Evolutionary conservation across 2,888 invertebrate genomes (phyloP).

Genomic region (Lomographa bimaculata): DNA sequence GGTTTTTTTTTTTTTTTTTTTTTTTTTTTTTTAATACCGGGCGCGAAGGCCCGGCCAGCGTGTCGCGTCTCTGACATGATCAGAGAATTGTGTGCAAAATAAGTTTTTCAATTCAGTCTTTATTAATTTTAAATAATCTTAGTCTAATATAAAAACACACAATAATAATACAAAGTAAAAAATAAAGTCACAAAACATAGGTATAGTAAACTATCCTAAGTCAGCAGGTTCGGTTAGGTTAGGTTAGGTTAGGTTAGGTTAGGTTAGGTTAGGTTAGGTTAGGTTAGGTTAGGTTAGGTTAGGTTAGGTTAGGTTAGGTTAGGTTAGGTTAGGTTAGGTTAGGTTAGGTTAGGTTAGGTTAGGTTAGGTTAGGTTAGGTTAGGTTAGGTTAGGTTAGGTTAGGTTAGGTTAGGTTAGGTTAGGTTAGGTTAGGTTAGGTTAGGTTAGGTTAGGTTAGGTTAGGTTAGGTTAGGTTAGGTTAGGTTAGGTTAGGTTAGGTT

Average conservation of each 20-base stretch:
- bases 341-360: slow-evolving; percentile 4
- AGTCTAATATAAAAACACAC: no score
- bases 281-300: slow-evolving; percentile 5
- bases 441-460: slow-evolving; percentile 5
- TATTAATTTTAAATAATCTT: no score
- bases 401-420: slow-evolving; percentile 4
- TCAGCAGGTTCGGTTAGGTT: slow-evolving; percentile 1
- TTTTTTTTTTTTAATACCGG: no score
- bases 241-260: neutral
- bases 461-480: slow-evolving; percentile 5
- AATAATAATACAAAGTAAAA: no score
- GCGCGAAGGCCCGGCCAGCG: no score
- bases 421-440: slow-evolving; percentile 5
- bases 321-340: slow-evolving; percentile 5
- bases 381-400: slow-evolving; percentile 5
- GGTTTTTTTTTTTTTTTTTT: no score
- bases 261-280: slow-evolving; percentile 2
- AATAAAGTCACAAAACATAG: no score
- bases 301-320: slow-evolving; percentile 5
- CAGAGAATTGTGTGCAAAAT: no score
- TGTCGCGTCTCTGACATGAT: no score
- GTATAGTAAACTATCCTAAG: no score
- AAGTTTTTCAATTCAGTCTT: no score
- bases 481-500: slow-evolving; percentile 15
- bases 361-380: slow-evolving; percentile 5